Conservation (phyloP, 2,113 vertebrate species). For the Candoia aspera region DNA sequence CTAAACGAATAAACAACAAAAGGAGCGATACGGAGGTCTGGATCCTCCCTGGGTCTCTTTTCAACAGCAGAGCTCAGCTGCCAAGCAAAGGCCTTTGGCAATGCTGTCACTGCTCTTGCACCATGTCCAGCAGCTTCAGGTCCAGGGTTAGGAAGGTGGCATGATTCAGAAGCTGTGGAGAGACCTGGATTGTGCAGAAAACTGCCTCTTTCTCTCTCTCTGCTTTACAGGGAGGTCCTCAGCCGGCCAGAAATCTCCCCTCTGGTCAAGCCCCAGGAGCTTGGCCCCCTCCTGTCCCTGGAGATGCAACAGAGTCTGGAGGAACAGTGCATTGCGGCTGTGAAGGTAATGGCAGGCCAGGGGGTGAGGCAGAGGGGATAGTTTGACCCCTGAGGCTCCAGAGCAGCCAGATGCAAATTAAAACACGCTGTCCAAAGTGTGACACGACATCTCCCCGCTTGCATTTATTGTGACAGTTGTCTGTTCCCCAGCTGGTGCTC, state of each 20-base stretch:
- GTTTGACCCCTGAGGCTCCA: neutral
- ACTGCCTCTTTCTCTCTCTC: neutral
- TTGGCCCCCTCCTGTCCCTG: conserved; percentile 64
- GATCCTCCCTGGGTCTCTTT: no score
- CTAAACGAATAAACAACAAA: no score
- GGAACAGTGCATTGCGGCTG: conserved; percentile 61
- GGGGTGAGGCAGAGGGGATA: neutral
- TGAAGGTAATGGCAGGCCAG: conserved; percentile 62
- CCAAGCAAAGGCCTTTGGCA: neutral
- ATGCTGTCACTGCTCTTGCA: neutral
- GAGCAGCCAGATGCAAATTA: neutral
- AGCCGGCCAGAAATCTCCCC: conserved; percentile 69
- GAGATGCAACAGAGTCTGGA: conserved; percentile 69
- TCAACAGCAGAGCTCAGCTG: neutral
- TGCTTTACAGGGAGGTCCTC: conserved; percentile 67
- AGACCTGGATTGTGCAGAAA: neutral
- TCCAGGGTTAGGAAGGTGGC: neutral
- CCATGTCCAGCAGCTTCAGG: no score
- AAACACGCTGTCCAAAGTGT: neutral
- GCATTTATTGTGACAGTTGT: neutral
- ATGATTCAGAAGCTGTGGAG: neutral
- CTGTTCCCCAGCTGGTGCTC: no score
- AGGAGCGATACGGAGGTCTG: neutral
- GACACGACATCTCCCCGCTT: neutral
- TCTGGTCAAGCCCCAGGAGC: conserved; percentile 56